A percentile compares a stretch with the other conserved stretches of the same genome.
phyloP scores from a whole-genome alignment of 2,113 vertebrate genomes.

The Pedionomus torquatus region DNA sequence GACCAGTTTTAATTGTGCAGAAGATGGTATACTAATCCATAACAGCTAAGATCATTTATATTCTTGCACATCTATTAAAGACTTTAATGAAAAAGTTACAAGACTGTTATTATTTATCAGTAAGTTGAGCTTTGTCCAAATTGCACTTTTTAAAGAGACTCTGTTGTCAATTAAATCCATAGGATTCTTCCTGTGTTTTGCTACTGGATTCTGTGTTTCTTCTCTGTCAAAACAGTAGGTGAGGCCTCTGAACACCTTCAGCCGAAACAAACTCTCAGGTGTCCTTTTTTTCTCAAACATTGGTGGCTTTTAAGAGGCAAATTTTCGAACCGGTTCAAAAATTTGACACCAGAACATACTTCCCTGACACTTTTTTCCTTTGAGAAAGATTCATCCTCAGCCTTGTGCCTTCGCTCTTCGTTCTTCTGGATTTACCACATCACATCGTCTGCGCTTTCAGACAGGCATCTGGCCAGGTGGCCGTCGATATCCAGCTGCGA shows the following conservation, averaged over 20 bases:
- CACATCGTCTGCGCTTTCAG: slow-evolving; percentile 83
- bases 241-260: background rate
- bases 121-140: background rate
- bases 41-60: slow-evolving; percentile 65
- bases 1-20: slow-evolving; percentile 71
- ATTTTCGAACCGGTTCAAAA: background rate
- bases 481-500: slow-evolving; percentile 84
- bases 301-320: background rate
- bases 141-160: background rate
- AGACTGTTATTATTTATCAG: slow-evolving; percentile 21
- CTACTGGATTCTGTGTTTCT: background rate
- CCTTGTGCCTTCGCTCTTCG: background rate
- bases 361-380: background rate
- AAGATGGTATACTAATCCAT: slow-evolving; percentile 70
- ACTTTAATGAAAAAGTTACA: slow-evolving; percentile 65
- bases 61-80: slow-evolving; percentile 79
- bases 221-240: background rate
- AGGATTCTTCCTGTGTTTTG: background rate
- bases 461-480: slow-evolving; percentile 90
- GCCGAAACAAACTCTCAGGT: background rate
- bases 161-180: background rate
- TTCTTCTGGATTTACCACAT: slow-evolving; percentile 77
- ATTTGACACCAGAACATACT: background rate
- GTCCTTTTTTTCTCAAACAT: background rate
- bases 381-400: background rate